Evolutionary conservation across 2,888 invertebrate species (phyloP), one percentile per base, ranked within the genome.

Genomic region (Plagodis pulveraria): DNA sequence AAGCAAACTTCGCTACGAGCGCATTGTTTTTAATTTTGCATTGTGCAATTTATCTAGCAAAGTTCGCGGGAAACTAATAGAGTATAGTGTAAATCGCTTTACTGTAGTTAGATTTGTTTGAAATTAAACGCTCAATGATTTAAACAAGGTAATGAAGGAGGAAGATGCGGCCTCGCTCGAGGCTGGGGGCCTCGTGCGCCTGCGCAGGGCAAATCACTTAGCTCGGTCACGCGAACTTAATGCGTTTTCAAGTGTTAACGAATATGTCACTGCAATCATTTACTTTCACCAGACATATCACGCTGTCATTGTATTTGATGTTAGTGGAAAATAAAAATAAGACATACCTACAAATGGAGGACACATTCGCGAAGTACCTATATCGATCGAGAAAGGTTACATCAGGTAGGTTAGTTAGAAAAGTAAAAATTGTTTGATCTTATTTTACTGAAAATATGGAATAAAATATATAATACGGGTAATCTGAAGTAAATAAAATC

Each of bases 91-190:
- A 55, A 50, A 50, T 38, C 61, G 49, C 60, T 60, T 62, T 58
- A 59, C 45, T 63, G 9, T 22, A 22, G 22, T 22, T 22, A 53
- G 55, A 58, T 49, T 33, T 63, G 46, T 22, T 9, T 41, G 55
- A 63, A 68, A 73, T 67, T 57, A 67, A 72, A 66, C 67, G 59
- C 61, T 69, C 57, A 62, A 74, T 78, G 72, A 73, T 75, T 74
- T 72, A 73, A 72, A 72, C 77, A 79, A 81, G 79, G 80, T 76
- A 78, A 80, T 77, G 72, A 66, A 67, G 73, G 73, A 87, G 86
- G 87, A 88, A 82, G 85, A 83, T 76, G 73, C 77, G 84, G 67
- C 89, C 89, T 89, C 83, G 83, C 62, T 69, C 65, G 68, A 72
- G 77, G 72, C 74, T 72, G 66, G 78, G 83, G 86, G 86, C 76